These are phyloP conservation scores for Donacobius atricapilla DNA, from an alignment of 2,113 vertebrate species.

Conservation along the genomic window DNA sequence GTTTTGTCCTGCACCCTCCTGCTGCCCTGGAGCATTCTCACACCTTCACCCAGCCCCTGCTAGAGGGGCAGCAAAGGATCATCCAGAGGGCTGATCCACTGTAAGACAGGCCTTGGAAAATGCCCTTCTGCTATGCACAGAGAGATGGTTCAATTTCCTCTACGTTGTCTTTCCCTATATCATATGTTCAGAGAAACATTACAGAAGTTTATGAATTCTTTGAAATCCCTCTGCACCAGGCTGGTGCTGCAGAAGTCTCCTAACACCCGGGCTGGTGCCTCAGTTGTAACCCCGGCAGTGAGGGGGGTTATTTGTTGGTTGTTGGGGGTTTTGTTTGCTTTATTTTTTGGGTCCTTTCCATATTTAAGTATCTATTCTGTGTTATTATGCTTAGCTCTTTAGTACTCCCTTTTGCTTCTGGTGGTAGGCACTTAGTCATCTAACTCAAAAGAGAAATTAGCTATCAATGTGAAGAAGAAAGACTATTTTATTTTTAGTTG, in stretches of 20 bases:
- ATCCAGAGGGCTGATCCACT: background rate
- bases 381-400: background rate
- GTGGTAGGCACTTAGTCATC: background rate
- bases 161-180: rapidly evolving
- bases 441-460: background rate
- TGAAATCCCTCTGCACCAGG: background rate
- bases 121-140: background rate
- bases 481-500: background rate
- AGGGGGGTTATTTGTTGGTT: rapidly evolving
- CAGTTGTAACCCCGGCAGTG: background rate
- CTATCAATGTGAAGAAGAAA: background rate
- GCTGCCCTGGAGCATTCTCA: background rate
- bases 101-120: background rate
- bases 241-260: background rate
- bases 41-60: background rate
- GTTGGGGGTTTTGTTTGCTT: background rate
- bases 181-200: background rate
- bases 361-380: background rate
- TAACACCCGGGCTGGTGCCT: background rate
- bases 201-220: background rate
- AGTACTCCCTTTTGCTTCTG: background rate
- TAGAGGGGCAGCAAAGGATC: background rate
- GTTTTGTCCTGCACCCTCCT: background rate
- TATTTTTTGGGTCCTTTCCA: background rate
- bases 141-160: background rate